Percentiles rank a stretch among this genome's conserved stretches.
Conservation (phyloP, 2,888 invertebrate genomes). For the Helobdella robusta region DNA sequence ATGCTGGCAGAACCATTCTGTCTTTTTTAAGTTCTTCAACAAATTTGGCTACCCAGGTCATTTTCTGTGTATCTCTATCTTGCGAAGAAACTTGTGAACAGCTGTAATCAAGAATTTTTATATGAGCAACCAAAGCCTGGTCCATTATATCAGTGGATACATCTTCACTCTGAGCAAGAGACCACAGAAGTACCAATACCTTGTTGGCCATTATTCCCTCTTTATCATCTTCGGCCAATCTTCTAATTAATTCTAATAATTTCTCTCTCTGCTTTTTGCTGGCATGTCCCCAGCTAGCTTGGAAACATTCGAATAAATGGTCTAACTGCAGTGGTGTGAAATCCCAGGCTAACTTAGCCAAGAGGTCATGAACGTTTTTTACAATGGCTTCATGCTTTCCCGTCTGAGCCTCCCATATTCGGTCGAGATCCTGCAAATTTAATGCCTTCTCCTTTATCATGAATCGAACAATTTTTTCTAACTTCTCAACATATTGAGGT, state of each 20-base stretch:
- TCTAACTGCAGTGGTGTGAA: conserved; percentile 93
- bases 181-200: conserved; percentile 87
- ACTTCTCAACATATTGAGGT: conserved; percentile 84
- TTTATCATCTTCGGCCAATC: conserved; percentile 93
- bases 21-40: conserved; percentile 73
- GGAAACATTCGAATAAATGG: conserved; percentile 91
- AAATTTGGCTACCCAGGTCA: conserved; percentile 86
- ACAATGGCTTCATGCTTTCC: conserved; percentile 97
- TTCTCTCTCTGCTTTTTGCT: conserved; percentile 91
- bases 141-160: conserved; percentile 94
- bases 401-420: conserved; percentile 81
- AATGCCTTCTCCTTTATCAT: conserved; percentile 75
- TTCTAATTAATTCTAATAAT: conserved; percentile 80
- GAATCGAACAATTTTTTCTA: conserved; percentile 92
- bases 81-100: conserved; percentile 67
- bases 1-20: conserved; percentile 83
- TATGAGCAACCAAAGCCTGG: conserved; percentile 84
- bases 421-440: conserved; percentile 80
- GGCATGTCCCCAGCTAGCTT: conserved; percentile 90
- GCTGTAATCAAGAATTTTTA: conserved; percentile 92
- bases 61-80: conserved; percentile 89
- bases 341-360: conserved; percentile 95
- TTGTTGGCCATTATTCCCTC: conserved; percentile 98
- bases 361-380: conserved; percentile 83
- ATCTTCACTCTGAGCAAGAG: conserved; percentile 87